These are phyloP conservation scores for Proterorhinus semilunaris DNA, from an alignment of 2,113 vertebrate species.

Conservation along the genomic window DNA sequence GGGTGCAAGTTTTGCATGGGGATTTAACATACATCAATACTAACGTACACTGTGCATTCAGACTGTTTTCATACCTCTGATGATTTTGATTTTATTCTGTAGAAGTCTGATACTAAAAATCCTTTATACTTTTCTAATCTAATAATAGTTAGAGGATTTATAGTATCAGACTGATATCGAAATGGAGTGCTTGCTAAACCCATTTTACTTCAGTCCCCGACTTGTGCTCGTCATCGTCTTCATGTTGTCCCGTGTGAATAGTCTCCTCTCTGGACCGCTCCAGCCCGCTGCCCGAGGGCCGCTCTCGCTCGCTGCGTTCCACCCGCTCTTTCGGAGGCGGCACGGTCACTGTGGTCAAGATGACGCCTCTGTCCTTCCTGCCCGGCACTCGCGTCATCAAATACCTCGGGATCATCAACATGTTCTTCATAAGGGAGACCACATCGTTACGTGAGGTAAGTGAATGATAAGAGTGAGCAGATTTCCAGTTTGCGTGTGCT, in stretches of 20 bases:
- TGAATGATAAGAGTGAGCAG: background rate
- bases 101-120: too few species aligned
- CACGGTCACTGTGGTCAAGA: constrained; percentile 90
- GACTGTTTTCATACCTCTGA: too few species aligned
- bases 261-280: constrained; percentile 88
- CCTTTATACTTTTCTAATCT: too few species aligned
- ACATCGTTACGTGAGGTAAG: constrained; percentile 94
- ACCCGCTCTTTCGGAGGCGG: constrained; percentile 76
- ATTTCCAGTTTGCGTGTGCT: background rate
- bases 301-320: constrained; percentile 81
- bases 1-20: constrained; percentile 24
- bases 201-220: constrained; percentile 25
- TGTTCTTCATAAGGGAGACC: constrained; percentile 99
- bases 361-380: constrained; percentile 97
- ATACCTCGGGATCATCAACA: constrained; percentile 98
- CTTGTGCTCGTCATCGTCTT: constrained; percentile 1
- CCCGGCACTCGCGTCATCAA: constrained; percentile 93
- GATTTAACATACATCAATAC: too few species aligned
- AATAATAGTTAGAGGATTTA: too few species aligned
- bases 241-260: constrained; percentile 54
- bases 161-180: too few species aligned
- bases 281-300: constrained; percentile 87
- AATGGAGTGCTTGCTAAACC: too few species aligned
- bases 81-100: too few species aligned
- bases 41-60: too few species aligned